Evolutionary conservation across 2,797 vertebrate species (phyloP).

Genomic region (Eulemur albifrons): DNA sequence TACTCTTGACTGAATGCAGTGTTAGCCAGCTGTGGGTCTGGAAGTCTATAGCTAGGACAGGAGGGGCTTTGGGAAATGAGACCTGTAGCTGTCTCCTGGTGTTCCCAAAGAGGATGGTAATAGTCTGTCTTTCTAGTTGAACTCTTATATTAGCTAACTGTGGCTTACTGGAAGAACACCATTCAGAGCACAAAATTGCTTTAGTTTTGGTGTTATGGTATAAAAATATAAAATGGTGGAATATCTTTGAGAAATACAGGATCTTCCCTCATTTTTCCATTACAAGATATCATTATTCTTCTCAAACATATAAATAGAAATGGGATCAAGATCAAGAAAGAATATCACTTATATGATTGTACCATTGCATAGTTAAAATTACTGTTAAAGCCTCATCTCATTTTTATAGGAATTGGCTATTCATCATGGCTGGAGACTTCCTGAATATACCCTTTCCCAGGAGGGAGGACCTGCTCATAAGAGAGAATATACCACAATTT

Average conservation of each 20-base stretch:
- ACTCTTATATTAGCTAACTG: background rate
- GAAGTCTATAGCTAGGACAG: background rate
- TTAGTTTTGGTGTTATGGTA: background rate
- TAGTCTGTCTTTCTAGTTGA: background rate
- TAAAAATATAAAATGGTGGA: conserved; percentile 22
- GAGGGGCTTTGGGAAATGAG: background rate
- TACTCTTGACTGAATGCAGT: background rate
- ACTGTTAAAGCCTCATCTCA: background rate
- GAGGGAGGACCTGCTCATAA: conserved; percentile 91
- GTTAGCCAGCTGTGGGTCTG: background rate
- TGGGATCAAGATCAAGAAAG: conserved; percentile 16
- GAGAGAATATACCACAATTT: conserved; percentile 91
- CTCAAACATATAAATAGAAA: conserved; percentile 13
- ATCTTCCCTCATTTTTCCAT: background rate
- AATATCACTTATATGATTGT: conserved; percentile 11
- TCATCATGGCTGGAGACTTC: conserved; percentile 91
- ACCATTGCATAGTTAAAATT: background rate
- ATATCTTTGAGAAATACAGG: background rate
- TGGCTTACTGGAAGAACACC: background rate
- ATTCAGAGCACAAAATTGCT: background rate
- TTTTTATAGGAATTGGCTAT: conserved; percentile 86
- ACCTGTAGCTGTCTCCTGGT: background rate
- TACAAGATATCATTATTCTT: background rate
- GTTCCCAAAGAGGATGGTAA: background rate
- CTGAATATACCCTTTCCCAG: conserved; percentile 89